Conservation (phyloP, 2,797 vertebrate genomes). For the Epinephelus malabaricus region DNA sequence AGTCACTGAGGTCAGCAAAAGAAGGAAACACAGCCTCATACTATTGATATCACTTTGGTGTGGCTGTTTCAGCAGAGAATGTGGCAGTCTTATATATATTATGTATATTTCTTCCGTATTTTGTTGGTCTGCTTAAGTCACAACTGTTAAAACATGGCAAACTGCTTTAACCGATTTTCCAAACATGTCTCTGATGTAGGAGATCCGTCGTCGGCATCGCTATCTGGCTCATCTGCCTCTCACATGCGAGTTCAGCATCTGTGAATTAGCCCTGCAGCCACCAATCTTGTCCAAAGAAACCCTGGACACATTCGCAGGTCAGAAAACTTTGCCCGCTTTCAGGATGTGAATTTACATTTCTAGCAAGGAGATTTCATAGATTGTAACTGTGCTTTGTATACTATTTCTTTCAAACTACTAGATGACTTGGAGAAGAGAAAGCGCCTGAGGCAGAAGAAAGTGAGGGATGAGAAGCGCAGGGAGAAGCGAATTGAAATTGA, state of each 20-base stretch:
- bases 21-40: not conserved
- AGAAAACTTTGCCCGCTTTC: constrained; percentile 27
- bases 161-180: not conserved
- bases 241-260: constrained; percentile 98
- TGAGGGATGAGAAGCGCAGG: constrained; percentile 93
- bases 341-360: not conserved
- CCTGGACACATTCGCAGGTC: constrained; percentile 94
- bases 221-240: constrained; percentile 97
- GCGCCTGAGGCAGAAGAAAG: constrained; percentile 96
- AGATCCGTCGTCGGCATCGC: constrained; percentile 94
- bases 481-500: constrained; percentile 98
- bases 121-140: not conserved
- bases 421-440: constrained; percentile 97
- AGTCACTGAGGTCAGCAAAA: constrained; percentile 91
- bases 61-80: not conserved
- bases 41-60: not conserved
- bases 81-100: no score
- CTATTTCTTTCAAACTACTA: constrained; percentile 60
- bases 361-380: not conserved
- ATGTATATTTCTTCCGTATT: not conserved
- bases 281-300: constrained; percentile 95
- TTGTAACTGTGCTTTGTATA: not conserved
- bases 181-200: constrained; percentile 78
- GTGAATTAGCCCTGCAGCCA: constrained; percentile 94
- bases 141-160: not conserved